phyloP scores from a whole-genome alignment of 2,888 invertebrate species.

The Pandemis corylana region DNA sequence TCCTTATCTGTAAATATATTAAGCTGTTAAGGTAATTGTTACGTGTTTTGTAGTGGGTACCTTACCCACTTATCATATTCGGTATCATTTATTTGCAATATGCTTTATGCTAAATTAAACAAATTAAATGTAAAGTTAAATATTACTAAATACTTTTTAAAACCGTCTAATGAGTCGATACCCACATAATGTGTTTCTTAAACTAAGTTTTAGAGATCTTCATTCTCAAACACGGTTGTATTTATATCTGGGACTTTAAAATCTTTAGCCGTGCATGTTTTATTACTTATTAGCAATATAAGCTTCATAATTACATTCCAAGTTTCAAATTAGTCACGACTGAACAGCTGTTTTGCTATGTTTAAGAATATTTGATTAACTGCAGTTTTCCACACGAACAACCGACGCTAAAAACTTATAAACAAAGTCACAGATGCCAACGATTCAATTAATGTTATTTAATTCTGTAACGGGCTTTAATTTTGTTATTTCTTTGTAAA shows the following conservation, averaged over 20 bases:
- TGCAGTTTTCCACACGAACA: conserved; percentile 15
- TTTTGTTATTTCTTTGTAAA: conserved; percentile 24
- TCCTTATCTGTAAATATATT: conserved; percentile 2
- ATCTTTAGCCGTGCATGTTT: background rate
- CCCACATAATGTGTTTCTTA: too few relatives aligned
- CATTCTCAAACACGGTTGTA: background rate
- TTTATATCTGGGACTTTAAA: background rate
- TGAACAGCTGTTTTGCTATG: conserved; percentile 36
- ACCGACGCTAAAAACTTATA: conserved; percentile 18
- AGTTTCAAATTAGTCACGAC: conserved; percentile 10
- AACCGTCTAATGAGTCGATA: background rate
- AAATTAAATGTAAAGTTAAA: background rate
- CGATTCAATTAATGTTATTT: background rate
- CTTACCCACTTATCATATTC: background rate
- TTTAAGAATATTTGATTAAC: conserved; percentile 23
- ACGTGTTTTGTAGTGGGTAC: too few relatives aligned
- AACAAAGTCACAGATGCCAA: conserved; percentile 12
- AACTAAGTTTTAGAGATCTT: too few relatives aligned
- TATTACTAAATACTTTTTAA: background rate
- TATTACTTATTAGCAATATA: background rate
- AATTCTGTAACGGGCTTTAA: background rate
- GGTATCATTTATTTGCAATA: background rate
- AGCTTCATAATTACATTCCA: conserved; percentile 3
- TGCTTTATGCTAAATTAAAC: background rate
- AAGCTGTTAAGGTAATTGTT: conserved; percentile 1